phyloP scores from a whole-genome alignment of 2,888 invertebrate genomes.

The Drosophila picticornis region DNA sequence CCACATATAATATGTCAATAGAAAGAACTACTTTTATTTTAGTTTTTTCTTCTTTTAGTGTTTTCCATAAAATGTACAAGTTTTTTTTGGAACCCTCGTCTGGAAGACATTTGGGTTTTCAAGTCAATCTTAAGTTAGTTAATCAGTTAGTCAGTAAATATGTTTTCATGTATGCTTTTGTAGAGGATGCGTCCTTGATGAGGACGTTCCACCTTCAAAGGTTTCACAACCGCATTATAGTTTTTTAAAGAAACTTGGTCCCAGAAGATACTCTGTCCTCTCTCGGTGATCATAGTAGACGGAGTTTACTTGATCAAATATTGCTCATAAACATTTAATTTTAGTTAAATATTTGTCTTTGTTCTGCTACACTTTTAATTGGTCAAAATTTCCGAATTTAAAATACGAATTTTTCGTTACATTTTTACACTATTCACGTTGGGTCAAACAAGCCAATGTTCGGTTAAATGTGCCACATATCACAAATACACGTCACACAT shows the following conservation, averaged over 20 bases:
- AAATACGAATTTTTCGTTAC: conserved; percentile 28
- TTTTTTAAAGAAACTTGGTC: neutral
- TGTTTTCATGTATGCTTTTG: neutral
- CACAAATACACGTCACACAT: neutral
- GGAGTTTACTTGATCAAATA: neutral
- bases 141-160: neutral
- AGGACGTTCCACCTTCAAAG: neutral
- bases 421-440: conserved; percentile 33
- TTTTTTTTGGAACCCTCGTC: neutral
- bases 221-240: neutral
- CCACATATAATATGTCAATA: neutral
- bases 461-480: conserved; percentile 21
- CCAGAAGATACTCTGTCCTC: neutral
- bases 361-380: conserved; percentile 20
- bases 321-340: neutral
- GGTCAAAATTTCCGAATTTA: conserved; percentile 41
- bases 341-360: conserved; percentile 7
- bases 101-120: no score
- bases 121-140: no score
- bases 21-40: neutral
- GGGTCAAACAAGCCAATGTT: conserved; percentile 24
- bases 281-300: conserved; percentile 1
- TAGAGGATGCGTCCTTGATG: neutral
- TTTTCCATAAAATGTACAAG: neutral
- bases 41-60: neutral